Evolutionary conservation across 2,888 invertebrate genomes (phyloP), one percentile per base, ranked within the genome.

Genomic region (Caradrina kadenii): DNA sequence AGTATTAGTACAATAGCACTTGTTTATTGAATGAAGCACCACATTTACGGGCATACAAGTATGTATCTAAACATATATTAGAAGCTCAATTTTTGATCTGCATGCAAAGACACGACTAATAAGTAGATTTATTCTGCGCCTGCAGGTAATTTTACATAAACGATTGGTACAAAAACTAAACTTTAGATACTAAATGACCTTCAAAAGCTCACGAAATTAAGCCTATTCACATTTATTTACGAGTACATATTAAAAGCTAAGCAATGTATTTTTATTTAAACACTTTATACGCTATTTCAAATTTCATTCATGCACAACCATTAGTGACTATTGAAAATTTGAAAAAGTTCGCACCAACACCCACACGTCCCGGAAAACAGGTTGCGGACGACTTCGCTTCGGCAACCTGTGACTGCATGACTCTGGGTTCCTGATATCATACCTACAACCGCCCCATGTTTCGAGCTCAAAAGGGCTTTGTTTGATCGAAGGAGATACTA

Each of bases 401-500:
- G 62, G 48, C 69, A 76, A 39, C 50, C 22, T 62, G 61, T 15
- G 45, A 49, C 79, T 60, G 79, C 54, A 62, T 66, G 59, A 42
- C 61, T 56, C 63, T 64, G 67, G 49, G 17, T 63, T 62, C 50
- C 63, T 63, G 49, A 19, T 80, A 19, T 60, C 59, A 81, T 78
- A 67, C 76, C 67, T 78, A 81, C 78, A 72, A 72, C 81, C 78
- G 63, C 78, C 72, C 81, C 61, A 68, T 26, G 81, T 81, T 59
- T 79, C 81, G 35, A 81, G 53, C 64, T 81, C 81, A 72, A 79
- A 81, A 48, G 74, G 74, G 54, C 61, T 79, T 58, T 64, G 64
- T 52, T 53, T 65, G 62, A 78, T 65, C 55, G 63, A 68, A 50
- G 73, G 65, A 42, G 73, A 65, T 56, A 79, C 65, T 53, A 69